Percentiles rank a stretch among this genome's conserved stretches.
phyloP scores from a whole-genome alignment of 2,113 vertebrate genomes.

The Pimephales promelas region DNA sequence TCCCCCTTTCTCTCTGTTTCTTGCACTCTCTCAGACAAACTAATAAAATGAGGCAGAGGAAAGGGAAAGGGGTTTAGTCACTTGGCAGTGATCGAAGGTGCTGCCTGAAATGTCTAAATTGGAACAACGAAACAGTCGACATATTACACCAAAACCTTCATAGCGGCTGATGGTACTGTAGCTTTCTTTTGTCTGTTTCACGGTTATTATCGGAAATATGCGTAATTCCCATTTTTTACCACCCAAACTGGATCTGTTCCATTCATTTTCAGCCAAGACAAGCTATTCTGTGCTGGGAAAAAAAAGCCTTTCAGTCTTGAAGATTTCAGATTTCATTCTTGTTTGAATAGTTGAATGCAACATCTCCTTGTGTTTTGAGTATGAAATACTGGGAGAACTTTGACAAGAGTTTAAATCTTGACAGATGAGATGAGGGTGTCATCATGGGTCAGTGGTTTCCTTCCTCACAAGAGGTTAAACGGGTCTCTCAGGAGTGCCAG shows the following conservation, averaged over 20 bases:
- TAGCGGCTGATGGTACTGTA: neutral
- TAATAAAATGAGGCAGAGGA: slow-evolving; percentile 16
- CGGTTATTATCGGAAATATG: neutral
- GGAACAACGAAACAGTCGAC: neutral
- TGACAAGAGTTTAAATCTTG: neutral
- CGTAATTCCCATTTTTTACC: neutral
- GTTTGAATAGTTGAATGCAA: neutral
- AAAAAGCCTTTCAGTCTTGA: neutral
- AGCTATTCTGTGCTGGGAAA: neutral
- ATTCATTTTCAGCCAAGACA: neutral
- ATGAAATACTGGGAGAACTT: neutral
- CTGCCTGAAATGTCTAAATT: neutral
- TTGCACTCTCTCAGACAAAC: neutral
- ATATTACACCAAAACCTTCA: neutral
- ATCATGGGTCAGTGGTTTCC: neutral
- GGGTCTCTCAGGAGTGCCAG: slow-evolving; percentile 9
- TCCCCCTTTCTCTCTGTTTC: slow-evolving; percentile 19
- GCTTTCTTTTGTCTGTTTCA: neutral
- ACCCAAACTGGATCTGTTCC: neutral
- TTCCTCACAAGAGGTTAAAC: slow-evolving; percentile 18
- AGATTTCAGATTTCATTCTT: no score
- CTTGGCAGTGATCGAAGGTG: slow-evolving; percentile 18
- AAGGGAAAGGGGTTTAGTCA: slow-evolving; percentile 21
- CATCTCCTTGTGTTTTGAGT: neutral
- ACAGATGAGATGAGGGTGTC: neutral